Evolutionary conservation across 2,888 invertebrate genomes (phyloP).

Genomic region (Encarsia formosa): DNA sequence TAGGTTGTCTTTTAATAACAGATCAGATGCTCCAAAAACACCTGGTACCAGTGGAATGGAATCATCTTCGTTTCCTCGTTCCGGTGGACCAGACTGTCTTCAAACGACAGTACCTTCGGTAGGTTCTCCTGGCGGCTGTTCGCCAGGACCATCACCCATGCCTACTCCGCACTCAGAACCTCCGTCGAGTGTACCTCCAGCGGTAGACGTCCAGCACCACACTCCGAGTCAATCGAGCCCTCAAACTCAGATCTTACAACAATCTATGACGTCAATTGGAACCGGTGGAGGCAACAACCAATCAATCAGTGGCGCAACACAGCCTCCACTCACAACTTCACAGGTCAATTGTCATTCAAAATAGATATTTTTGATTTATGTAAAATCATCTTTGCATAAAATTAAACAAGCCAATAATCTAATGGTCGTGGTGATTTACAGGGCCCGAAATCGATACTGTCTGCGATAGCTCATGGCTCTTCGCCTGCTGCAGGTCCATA

Average conservation of each 20-base stretch:
- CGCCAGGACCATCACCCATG: constrained; percentile 66
- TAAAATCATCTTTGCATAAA: neutral
- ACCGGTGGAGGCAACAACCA: too few relatives aligned
- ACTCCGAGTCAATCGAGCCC: constrained; percentile 59
- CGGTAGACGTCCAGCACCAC: constrained; percentile 4
- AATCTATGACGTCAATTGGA: too few relatives aligned
- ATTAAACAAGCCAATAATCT: neutral
- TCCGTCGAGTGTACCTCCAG: constrained; percentile 51
- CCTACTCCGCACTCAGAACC: constrained; percentile 68
- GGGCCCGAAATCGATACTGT: constrained; percentile 23
- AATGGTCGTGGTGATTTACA: neutral
- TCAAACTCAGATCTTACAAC: too few relatives aligned
- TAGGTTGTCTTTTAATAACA: too few relatives aligned
- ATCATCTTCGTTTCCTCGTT: constrained; percentile 61
- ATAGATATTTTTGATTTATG: neutral
- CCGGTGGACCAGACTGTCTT: constrained; percentile 55
- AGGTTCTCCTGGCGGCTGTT: constrained; percentile 57
- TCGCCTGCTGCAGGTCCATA: constrained; percentile 1
- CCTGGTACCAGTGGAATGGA: constrained; percentile 62
- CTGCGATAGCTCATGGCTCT: constrained; percentile 11
- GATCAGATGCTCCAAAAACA: constrained; percentile 50
- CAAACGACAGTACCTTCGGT: constrained; percentile 49
- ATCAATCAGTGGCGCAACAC: constrained; percentile 10
- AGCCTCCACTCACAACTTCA: constrained; percentile 22
- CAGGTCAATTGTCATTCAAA: constrained; percentile 21